Evolutionary conservation across 2,113 vertebrate species (phyloP).

Genomic region (Rhineura floridana): DNA sequence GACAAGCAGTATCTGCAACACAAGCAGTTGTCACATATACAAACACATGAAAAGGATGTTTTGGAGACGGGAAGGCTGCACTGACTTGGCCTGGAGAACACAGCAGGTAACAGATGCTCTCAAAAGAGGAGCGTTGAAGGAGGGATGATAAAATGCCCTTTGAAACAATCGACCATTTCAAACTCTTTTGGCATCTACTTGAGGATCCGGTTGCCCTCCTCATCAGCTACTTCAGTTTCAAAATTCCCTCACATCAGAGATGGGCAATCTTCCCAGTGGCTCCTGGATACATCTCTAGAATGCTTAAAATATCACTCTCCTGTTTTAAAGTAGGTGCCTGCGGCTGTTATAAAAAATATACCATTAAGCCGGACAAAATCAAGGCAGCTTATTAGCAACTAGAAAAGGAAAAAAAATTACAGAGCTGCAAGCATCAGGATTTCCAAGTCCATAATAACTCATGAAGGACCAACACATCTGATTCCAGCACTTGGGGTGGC

Average conservation of each 20-base stretch:
- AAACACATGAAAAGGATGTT: neutral
- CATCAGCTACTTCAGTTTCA: neutral
- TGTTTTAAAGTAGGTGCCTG: neutral
- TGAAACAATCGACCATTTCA: neutral
- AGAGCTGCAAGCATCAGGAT: neutral
- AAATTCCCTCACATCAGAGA: neutral
- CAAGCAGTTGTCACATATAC: neutral
- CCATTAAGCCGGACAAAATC: neutral
- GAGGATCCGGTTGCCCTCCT: neutral
- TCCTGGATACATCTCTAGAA: neutral
- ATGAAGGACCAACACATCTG: neutral
- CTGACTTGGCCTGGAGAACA: neutral
- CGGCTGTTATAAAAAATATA: neutral
- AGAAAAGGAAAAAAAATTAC: neutral
- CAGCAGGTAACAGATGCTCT: neutral
- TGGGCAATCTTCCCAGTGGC: neutral
- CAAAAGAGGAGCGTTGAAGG: neutral
- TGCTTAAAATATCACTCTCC: neutral
- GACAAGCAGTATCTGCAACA: neutral
- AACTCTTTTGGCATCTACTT: neutral
- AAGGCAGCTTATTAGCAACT: neutral
- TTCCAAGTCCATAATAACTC: neutral
- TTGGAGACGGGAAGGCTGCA: neutral
- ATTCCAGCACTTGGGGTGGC: neutral
- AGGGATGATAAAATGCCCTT: slow-evolving; percentile 13